Percentiles rank a stretch among this genome's conserved stretches.
These are phyloP conservation scores for Sparidentex hasta DNA, from an alignment of 2,797 vertebrate species.

Conservation along the genomic window DNA sequence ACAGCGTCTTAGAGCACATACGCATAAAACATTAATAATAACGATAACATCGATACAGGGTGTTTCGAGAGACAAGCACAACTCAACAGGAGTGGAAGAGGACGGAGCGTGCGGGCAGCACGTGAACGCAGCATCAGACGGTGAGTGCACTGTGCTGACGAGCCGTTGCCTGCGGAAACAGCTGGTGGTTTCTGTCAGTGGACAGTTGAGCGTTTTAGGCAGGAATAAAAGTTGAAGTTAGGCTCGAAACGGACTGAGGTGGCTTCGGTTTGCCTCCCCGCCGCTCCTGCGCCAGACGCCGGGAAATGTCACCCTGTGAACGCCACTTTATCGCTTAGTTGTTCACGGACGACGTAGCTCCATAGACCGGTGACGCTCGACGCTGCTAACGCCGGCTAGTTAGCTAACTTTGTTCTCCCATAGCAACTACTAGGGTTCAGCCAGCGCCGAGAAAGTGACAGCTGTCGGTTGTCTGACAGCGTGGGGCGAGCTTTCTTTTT, in stretches of 20 bases:
- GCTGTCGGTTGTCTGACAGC: not conserved
- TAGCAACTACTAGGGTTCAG: slow-evolving; percentile 37
- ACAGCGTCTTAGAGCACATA: not conserved
- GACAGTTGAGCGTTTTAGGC: slow-evolving; percentile 28
- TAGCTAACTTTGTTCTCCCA: slow-evolving; percentile 49
- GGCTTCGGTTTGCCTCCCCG: slow-evolving; percentile 20
- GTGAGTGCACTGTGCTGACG: slow-evolving; percentile 72
- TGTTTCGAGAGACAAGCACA: too few relatives aligned
- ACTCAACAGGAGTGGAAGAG: too few relatives aligned
- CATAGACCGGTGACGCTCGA: slow-evolving; percentile 45
- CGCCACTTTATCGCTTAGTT: slow-evolving; percentile 49
- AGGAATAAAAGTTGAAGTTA: slow-evolving; percentile 57
- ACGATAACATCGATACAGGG: not conserved
- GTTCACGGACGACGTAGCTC: slow-evolving; percentile 54
- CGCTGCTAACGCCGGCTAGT: slow-evolving; percentile 69
- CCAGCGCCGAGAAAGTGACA: not conserved
- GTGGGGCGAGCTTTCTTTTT: not conserved
- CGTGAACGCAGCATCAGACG: slow-evolving; percentile 67
- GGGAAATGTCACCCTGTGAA: slow-evolving; percentile 54
- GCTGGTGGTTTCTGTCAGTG: slow-evolving; percentile 81
- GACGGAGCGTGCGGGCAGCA: not conserved
- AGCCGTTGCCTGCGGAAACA: slow-evolving; percentile 80
- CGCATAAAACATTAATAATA: not conserved
- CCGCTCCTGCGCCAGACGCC: not conserved
- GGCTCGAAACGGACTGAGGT: slow-evolving; percentile 21